phyloP scores from a whole-genome alignment of 2,888 invertebrate genomes.

The Ectropis crepuscularia region DNA sequence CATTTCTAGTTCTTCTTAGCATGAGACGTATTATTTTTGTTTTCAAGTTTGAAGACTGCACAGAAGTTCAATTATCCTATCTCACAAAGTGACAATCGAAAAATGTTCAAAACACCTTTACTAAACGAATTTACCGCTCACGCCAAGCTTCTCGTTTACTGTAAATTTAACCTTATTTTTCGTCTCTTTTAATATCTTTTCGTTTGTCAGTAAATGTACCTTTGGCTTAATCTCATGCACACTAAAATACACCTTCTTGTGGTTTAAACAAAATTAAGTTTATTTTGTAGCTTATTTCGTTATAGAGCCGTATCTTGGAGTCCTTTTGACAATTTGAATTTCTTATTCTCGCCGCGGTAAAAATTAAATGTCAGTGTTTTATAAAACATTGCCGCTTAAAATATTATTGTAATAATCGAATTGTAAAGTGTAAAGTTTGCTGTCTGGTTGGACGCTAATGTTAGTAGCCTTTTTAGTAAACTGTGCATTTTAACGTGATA shows the following conservation, averaged over 20 bases:
- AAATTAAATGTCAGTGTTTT: conserved; percentile 56
- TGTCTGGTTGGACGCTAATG: conserved; percentile 23
- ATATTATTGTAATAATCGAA: conserved; percentile 23
- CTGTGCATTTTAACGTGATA: not conserved
- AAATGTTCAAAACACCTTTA: conserved; percentile 20
- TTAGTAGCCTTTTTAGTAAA: conserved; percentile 18
- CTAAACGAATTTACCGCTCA: conserved; percentile 23
- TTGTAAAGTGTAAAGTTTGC: conserved; percentile 35
- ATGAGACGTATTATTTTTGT: not conserved
- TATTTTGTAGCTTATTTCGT: not conserved
- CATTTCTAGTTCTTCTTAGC: no score
- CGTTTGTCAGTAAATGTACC: not conserved
- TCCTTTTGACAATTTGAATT: conserved; percentile 56
- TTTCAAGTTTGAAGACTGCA: conserved; percentile 18
- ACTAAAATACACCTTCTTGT: conserved; percentile 11
- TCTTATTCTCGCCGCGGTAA: conserved; percentile 45
- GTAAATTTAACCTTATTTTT: not conserved
- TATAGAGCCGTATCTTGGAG: conserved; percentile 42
- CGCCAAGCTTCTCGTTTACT: not conserved
- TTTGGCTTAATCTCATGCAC: not conserved
- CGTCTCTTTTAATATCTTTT: not conserved
- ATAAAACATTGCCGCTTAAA: conserved; percentile 50
- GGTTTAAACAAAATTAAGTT: conserved; percentile 10
- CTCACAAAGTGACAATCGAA: conserved; percentile 17
- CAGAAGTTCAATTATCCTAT: conserved; percentile 24